Evolutionary conservation across 1,140 invertebrate genomes (phyloP).

Genomic region (Drosophila leontia): DNA sequence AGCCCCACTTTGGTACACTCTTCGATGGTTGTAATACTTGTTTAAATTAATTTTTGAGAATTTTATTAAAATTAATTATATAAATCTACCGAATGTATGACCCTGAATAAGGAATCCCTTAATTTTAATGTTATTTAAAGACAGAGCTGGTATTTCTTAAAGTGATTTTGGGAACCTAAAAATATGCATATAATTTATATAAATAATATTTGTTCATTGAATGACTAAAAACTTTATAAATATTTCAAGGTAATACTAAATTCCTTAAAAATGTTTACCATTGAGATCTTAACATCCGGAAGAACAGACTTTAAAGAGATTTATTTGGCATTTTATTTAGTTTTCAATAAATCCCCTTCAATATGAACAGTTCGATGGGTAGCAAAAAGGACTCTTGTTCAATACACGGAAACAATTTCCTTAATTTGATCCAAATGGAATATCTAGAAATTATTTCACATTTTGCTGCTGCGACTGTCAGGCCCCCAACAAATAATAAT

Average conservation of each 20-base stretch:
- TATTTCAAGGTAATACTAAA: background rate
- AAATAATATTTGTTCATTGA: background rate
- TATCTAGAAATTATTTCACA: slow-evolving; percentile 34
- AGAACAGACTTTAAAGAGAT: background rate
- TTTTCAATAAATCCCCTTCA: slow-evolving; percentile 51
- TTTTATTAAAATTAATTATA: background rate
- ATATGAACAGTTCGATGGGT: slow-evolving; percentile 57
- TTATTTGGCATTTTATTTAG: background rate
- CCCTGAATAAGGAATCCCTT: too few relatives aligned
- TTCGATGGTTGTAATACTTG: background rate
- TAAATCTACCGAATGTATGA: background rate
- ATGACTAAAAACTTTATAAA: background rate
- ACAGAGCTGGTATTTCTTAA: background rate
- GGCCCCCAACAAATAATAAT: slow-evolving; percentile 37
- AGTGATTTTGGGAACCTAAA: background rate
- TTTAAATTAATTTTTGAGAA: background rate
- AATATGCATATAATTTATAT: background rate
- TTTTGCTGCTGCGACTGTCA: slow-evolving; percentile 33
- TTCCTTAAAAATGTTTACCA: background rate
- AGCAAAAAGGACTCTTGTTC: slow-evolving; percentile 6
- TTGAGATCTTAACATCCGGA: background rate
- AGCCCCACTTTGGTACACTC: background rate
- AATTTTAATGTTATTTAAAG: background rate
- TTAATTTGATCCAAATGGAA: slow-evolving; percentile 35
- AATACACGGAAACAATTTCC: slow-evolving; percentile 23